These are phyloP conservation scores for Marmota monax DNA, from an alignment of 2,113 vertebrate species.

Conservation along the genomic window DNA sequence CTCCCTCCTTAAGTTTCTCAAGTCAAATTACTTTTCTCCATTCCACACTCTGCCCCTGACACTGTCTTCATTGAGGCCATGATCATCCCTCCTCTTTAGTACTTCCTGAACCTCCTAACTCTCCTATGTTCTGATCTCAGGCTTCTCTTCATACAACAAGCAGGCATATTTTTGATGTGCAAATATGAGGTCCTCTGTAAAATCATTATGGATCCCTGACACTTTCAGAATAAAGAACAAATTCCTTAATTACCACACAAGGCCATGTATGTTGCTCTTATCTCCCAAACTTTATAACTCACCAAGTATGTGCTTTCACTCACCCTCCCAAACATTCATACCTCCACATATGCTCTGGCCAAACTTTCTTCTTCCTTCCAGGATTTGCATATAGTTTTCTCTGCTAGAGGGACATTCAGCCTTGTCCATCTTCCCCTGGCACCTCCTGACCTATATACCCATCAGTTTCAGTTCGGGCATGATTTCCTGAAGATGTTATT, in stretches of 20 bases:
- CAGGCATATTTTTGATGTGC: not conserved
- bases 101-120: not conserved
- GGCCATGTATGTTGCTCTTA: not conserved
- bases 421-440: not conserved
- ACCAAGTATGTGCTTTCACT: not conserved
- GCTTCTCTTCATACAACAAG: not conserved
- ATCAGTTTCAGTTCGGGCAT: not conserved
- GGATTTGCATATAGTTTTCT: not conserved
- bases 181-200: not conserved
- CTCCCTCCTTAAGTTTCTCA: not conserved
- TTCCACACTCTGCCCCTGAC: not conserved
- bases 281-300: not conserved
- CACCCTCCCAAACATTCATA: too few species aligned
- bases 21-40: not conserved
- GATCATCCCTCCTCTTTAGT: not conserved
- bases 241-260: not conserved
- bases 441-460: not conserved
- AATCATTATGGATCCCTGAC: not conserved
- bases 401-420: not conserved
- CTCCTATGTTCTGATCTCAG: not conserved
- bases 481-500: not conserved
- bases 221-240: not conserved
- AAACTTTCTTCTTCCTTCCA: fast-evolving
- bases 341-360: not conserved
- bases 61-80: not conserved